Percentiles rank a stretch among this genome's conserved stretches.
phyloP scores from a whole-genome alignment of 1,140 invertebrate species.

The Andrena cerasifolii region DNA sequence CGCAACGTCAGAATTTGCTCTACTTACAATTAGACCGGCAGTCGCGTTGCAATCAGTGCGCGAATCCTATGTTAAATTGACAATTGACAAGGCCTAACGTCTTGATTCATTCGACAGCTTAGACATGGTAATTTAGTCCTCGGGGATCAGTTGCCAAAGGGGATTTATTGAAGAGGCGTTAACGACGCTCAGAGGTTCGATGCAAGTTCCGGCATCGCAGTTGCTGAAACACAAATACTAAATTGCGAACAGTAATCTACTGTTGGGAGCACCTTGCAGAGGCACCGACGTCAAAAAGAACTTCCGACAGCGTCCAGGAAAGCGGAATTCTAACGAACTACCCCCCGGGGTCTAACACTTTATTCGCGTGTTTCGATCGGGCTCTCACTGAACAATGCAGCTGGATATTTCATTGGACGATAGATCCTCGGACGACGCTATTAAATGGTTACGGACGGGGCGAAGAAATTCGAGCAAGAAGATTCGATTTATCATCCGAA shows the following conservation, averaged over 20 bases:
- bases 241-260: neutral
- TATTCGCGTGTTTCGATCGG: too few relatives aligned
- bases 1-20: too few relatives aligned
- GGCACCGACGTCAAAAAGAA: too few relatives aligned
- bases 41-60: neutral
- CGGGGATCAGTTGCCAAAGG: neutral
- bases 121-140: neutral
- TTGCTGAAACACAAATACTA: neutral
- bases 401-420: too few relatives aligned
- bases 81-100: neutral
- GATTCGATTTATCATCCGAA: slow-evolving; percentile 18
- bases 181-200: neutral
- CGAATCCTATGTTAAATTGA: slow-evolving; percentile 9
- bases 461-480: too few relatives aligned
- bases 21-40: neutral
- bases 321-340: too few relatives aligned
- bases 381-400: too few relatives aligned
- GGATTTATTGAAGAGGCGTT: slow-evolving; percentile 8
- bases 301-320: too few relatives aligned
- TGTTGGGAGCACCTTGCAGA: too few relatives aligned
- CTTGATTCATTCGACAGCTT: neutral
- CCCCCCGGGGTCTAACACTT: too few relatives aligned
- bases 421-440: too few relatives aligned
- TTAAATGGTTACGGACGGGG: too few relatives aligned
- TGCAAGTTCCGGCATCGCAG: neutral